These are phyloP conservation scores for Cyclophora punctaria DNA, from an alignment of 2,888 invertebrate species.

Conservation along the genomic window DNA sequence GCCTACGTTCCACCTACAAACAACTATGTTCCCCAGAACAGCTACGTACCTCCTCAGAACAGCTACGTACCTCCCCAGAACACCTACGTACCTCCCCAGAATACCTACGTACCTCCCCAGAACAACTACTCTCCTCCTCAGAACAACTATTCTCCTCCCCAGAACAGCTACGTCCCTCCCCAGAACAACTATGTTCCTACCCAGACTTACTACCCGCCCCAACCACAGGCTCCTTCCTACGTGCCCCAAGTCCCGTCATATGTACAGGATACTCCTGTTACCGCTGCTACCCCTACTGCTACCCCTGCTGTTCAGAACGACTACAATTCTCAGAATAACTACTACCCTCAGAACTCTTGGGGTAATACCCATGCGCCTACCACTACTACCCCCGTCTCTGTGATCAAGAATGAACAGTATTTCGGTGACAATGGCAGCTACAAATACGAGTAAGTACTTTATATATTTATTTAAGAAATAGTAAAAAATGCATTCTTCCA, in stretches of 20 bases:
- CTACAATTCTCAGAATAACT: conserved; percentile 25
- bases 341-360: conserved; percentile 21
- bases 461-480: neutral
- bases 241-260: conserved; percentile 4
- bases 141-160: conserved; percentile 1
- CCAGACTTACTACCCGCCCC: conserved; percentile 4
- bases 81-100: conserved; percentile 4
- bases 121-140: conserved; percentile 8
- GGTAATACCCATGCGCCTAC: conserved; percentile 19
- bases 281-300: conserved; percentile 1
- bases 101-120: conserved; percentile 6
- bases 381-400: conserved; percentile 45
- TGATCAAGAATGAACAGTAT: conserved; percentile 64
- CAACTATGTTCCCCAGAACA: conserved; percentile 4
- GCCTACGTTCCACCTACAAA: conserved; percentile 11
- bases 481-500: too few relatives aligned
- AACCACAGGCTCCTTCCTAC: conserved; percentile 5
- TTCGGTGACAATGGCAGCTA: conserved; percentile 66
- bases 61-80: conserved; percentile 4
- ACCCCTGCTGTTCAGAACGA: conserved; percentile 19
- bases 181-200: conserved; percentile 7
- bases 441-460: conserved; percentile 66
- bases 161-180: conserved; percentile 6
- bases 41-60: conserved; percentile 9
- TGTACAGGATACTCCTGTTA: neutral